These are phyloP conservation scores for Rhabdornis inornatus DNA, from an alignment of 2,113 vertebrate genomes.

Conservation along the genomic window DNA sequence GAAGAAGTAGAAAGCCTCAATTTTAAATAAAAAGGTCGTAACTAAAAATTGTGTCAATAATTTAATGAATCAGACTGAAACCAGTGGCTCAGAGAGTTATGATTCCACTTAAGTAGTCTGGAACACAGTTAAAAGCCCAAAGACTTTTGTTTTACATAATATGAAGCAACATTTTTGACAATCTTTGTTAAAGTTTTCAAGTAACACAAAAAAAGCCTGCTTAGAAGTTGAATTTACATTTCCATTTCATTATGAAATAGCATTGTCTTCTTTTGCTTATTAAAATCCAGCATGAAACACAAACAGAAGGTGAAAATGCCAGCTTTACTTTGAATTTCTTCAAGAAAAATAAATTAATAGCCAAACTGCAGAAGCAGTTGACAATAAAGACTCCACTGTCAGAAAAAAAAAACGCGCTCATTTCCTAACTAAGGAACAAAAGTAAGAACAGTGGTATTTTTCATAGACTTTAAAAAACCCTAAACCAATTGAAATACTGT, in stretches of 20 bases:
- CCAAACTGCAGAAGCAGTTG: not conserved
- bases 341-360: not conserved
- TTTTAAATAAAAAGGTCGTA: not conserved
- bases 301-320: not conserved
- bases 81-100: not conserved
- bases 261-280: not conserved
- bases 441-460: not conserved
- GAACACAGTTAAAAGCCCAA: not conserved
- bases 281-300: not conserved
- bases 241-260: not conserved
- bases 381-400: not conserved
- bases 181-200: not conserved
- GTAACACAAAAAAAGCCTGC: not conserved
- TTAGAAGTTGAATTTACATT: not conserved
- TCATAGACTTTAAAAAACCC: not conserved
- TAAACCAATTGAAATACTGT: not conserved
- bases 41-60: not conserved
- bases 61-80: not conserved
- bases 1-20: not conserved
- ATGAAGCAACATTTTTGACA: not conserved
- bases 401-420: not conserved
- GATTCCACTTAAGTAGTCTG: not conserved
- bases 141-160: not conserved
- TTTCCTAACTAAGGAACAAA: not conserved
- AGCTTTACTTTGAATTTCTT: not conserved